Evolutionary conservation across 2,888 invertebrate species (phyloP), one percentile per base, ranked within the genome.

Genomic region (Pegoplata infirma): DNA sequence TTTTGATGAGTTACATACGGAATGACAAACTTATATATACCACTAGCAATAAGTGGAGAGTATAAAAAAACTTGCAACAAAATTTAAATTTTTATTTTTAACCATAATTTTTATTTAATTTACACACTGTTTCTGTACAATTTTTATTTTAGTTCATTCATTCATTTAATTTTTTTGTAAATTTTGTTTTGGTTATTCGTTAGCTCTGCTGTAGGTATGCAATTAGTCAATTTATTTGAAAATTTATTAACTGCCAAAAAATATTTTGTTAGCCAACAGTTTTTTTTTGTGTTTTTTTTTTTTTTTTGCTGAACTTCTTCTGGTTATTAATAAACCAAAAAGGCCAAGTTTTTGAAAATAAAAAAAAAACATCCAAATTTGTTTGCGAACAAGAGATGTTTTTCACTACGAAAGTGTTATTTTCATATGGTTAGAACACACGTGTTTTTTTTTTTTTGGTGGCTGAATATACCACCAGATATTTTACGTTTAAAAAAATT

Each of bases 171-270:
- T n/a, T n/a, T n/a, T n/a, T 51, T 7, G n/a, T 25, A n/a, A n/a
- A n/a, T 49, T 28, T 16, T 68, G 5, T 32, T 36, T 53, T 40
- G 23, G 10, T n/a, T 51, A 12, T 46, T 55, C 47, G 40, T 49
- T 51, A 36, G 44, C 80, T 61, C 53, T 81, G 85, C 83, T 84
- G 85, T 84, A 82, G 86, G 84, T 84, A 84, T 84, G 83, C 85
- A 86, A 87, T 87, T 86, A 85, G 85, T 87, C 86, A 87, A 87
- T 87, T 86, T 84, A 84, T 87, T 85, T 82, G 76, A 79, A 84
- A 86, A 86, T 87, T 86, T 85, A 87, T 86, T 83, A 85, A 84
- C 85, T 83, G 84, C 84, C 84, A 84, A 87, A 85, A 85, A 84
- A 81, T 75, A 63, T 76, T 61, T 73, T 75, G 68, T 82, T 82